A percentile compares a stretch with the other conserved stretches of the same genome.
Conservation (phyloP, 2,888 invertebrate species). For the Dolichomitus sp. region DNA sequence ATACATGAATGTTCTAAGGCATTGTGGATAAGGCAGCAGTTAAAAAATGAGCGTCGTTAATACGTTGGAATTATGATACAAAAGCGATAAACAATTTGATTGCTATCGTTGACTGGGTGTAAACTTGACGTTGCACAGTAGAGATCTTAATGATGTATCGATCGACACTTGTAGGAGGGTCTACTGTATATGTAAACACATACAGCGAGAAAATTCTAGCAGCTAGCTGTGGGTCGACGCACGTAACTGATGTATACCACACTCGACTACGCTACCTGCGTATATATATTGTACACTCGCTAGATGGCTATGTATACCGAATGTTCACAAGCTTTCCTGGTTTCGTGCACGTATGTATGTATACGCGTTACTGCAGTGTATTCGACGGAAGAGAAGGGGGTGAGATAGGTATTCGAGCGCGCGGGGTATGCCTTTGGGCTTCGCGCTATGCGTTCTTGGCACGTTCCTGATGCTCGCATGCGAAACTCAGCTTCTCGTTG, state of each 20-base stretch:
- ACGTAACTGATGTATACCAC: slow-evolving; percentile 36
- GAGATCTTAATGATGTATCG: neutral
- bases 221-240: slow-evolving; percentile 20
- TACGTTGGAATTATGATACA: no score
- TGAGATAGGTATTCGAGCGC: slow-evolving; percentile 7
- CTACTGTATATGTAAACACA: neutral
- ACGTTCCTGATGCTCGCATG: slow-evolving; percentile 51
- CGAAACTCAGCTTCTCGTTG: slow-evolving; percentile 53
- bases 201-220: slow-evolving; percentile 4
- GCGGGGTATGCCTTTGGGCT: slow-evolving; percentile 47
- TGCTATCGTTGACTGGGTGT: no score
- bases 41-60: no score
- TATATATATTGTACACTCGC: slow-evolving; percentile 28
- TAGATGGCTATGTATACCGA: slow-evolving; percentile 38
- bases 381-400: slow-evolving; percentile 3
- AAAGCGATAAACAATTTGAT: no score
- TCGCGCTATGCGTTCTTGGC: slow-evolving; percentile 58
- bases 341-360: slow-evolving; percentile 40
- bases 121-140: no score
- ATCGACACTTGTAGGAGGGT: neutral
- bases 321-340: slow-evolving; percentile 52
- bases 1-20: no score
- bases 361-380: slow-evolving; percentile 42
- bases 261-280: slow-evolving; percentile 4
- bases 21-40: no score